Conservation (phyloP, 2,888 invertebrate genomes). For the Lingula anatina region DNA sequence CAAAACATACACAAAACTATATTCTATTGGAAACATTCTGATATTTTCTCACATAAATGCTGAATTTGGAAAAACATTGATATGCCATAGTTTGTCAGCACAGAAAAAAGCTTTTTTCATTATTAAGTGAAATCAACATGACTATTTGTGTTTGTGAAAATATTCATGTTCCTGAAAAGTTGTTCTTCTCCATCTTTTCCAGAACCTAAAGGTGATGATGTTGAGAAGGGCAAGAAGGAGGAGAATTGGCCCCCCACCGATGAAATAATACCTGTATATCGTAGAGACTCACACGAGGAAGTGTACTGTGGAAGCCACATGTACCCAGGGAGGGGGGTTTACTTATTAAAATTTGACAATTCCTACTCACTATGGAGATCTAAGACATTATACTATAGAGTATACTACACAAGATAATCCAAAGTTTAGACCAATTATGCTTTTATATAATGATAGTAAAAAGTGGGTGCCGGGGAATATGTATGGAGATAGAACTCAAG, state of each 20-base stretch:
- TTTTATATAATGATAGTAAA: too few relatives aligned
- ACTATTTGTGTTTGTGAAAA: too few relatives aligned
- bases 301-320: slow-evolving; percentile 96
- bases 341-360: slow-evolving; percentile 98
- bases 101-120: too few relatives aligned
- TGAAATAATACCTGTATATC: slow-evolving; percentile 88
- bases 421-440: not conserved
- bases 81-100: too few relatives aligned
- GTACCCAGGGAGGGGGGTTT: slow-evolving; percentile 96
- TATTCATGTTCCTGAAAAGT: not conserved
- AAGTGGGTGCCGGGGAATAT: too few relatives aligned
- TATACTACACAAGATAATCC: slow-evolving; percentile 73
- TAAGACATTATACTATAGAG: slow-evolving; percentile 97
- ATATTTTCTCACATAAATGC: too few relatives aligned
- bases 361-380: slow-evolving; percentile 98
- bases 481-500: too few relatives aligned
- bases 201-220: slow-evolving; percentile 57
- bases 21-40: too few relatives aligned
- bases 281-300: slow-evolving; percentile 93
- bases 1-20: too few relatives aligned
- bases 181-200: slow-evolving; percentile 1
- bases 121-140: too few relatives aligned
- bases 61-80: too few relatives aligned
- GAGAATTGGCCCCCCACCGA: slow-evolving; percentile 63
- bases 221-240: slow-evolving; percentile 57